A percentile compares a stretch with the other conserved stretches of the same genome.
Evolutionary conservation across 2,797 vertebrate species (phyloP).

Genomic region (Heterohyrax brucei): DNA sequence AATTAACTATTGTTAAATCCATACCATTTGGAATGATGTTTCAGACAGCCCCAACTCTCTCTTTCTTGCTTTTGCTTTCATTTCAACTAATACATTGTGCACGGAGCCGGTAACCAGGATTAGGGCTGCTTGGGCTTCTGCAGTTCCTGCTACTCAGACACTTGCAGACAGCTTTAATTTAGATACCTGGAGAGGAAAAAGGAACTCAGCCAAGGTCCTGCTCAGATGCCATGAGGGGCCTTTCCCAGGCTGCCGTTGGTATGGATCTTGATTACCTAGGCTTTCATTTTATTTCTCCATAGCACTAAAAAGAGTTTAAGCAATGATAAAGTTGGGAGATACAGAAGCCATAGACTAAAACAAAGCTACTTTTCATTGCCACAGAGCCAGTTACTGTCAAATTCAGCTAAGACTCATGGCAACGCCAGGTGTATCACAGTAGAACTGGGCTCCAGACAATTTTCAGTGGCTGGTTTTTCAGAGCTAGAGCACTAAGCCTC

Average conservation of each 20-base stretch:
- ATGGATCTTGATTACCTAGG: slow-evolving; percentile 54
- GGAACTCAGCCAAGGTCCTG: slow-evolving; percentile 61
- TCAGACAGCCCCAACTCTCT: slow-evolving; percentile 84
- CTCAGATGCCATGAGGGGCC: slow-evolving; percentile 60
- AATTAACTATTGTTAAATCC: slow-evolving; percentile 89
- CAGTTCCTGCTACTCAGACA: slow-evolving; percentile 64
- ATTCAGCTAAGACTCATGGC: background rate
- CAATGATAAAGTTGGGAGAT: slow-evolving; percentile 64
- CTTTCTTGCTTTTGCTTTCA: slow-evolving; percentile 79
- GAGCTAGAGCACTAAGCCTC: background rate
- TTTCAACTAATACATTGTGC: slow-evolving; percentile 82
- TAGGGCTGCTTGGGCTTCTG: slow-evolving; percentile 28
- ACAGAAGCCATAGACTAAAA: slow-evolving; percentile 10
- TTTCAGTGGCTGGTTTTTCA: background rate
- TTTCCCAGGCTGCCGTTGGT: slow-evolving; percentile 55
- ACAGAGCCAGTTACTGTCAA: background rate
- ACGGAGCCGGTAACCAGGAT: slow-evolving; percentile 6
- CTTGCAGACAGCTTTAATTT: slow-evolving; percentile 82
- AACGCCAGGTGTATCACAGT: background rate
- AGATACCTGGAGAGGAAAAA: slow-evolving; percentile 81
- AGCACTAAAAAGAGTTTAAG: slow-evolving; percentile 48
- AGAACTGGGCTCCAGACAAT: background rate
- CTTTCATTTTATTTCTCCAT: slow-evolving; percentile 72
- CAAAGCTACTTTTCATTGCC: slow-evolving; percentile 33
- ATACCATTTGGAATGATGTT: slow-evolving; percentile 85